phyloP scores from a whole-genome alignment of 1,140 invertebrate species.

The Panagrolaimus sp. region DNA sequence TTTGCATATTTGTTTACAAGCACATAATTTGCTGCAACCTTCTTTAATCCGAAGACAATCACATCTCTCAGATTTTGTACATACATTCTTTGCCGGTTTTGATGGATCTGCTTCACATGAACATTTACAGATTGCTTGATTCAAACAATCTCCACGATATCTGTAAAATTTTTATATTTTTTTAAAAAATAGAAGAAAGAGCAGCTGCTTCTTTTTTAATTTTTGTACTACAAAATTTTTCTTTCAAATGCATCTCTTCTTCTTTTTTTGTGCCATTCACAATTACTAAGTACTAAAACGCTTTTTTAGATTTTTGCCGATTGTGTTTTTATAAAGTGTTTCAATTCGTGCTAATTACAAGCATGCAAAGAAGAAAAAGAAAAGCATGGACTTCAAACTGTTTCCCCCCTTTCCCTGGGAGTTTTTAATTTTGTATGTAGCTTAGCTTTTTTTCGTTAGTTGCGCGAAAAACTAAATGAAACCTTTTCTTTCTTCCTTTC shows the following conservation, averaged over 20 bases:
- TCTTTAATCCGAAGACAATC: constrained; percentile 59
- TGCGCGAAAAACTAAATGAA: no score
- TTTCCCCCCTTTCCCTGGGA: background rate
- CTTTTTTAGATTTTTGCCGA: background rate
- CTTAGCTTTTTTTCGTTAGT: no score
- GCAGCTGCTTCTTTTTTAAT: background rate
- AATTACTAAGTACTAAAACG: background rate
- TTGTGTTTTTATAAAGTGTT: background rate
- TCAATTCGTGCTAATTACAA: constrained; percentile 19
- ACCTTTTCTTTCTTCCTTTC: no score
- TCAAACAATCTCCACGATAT: constrained; percentile 59
- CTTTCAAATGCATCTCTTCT: background rate
- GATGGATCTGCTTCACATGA: constrained; percentile 59
- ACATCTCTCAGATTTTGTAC: constrained; percentile 55
- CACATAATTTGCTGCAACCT: constrained; percentile 57
- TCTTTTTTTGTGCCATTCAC: background rate
- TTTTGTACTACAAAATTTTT: background rate
- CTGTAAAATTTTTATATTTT: constrained; percentile 31
- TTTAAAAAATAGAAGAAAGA: background rate
- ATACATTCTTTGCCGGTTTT: constrained; percentile 59
- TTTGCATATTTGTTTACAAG: constrained; percentile 59
- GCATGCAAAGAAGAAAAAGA: background rate
- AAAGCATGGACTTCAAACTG: background rate
- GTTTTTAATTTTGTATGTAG: no score
- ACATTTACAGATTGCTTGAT: constrained; percentile 59